Base-by-base conservation (phyloP, 2,113 vertebrate genomes). In the Scatophagus argus region DNA sequence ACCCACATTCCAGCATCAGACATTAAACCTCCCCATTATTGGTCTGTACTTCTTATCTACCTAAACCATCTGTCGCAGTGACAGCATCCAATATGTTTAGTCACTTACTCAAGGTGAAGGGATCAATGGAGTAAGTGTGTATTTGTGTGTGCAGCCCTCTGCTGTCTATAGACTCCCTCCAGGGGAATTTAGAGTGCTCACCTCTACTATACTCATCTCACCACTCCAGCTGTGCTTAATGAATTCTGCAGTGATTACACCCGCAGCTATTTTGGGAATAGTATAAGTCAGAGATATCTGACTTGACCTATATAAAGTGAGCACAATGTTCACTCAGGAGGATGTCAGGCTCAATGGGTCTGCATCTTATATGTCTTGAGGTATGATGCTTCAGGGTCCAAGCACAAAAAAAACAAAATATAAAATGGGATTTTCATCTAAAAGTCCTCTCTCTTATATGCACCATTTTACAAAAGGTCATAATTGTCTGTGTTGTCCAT, bases 301-400 rank as follows among this genome's bases (percentile, higher is more conserved):
- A 85, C 82, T 90, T 88, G 85, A 93, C 89, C 90, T 80, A 90
- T 76, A 91, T 90, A 83, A 85, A 67, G 75, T 77, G 87, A 88
- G 73, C 71, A 74, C 72, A 64, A 72, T 62, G 84, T 74, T 66
- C 51, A 82, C 67, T 49, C 61, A 0, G 56, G 74, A 77, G 84
- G 87, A 84, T 84, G 86, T 77, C 2, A n/a, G 51, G 61, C 68
- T 70, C 1, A 3, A 60, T 68, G 16, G 47, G 39, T 29, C 31
- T 60, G 60, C 41, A 46, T 65, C 29, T 52, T 46, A 3, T 8
- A 8, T 9, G 54, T 62, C 21, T 23, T 60, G 39, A 17, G 61
- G 41, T 55, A 27, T 52, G 36, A 47, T 5, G 23, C 31, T 34
- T 25, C 5, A 77, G 13, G 21, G 29, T 23, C 10, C 16, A 39